These are phyloP conservation scores for Drosophila tristis DNA, from an alignment of 1,140 invertebrate genomes.

Conservation along the genomic window DNA sequence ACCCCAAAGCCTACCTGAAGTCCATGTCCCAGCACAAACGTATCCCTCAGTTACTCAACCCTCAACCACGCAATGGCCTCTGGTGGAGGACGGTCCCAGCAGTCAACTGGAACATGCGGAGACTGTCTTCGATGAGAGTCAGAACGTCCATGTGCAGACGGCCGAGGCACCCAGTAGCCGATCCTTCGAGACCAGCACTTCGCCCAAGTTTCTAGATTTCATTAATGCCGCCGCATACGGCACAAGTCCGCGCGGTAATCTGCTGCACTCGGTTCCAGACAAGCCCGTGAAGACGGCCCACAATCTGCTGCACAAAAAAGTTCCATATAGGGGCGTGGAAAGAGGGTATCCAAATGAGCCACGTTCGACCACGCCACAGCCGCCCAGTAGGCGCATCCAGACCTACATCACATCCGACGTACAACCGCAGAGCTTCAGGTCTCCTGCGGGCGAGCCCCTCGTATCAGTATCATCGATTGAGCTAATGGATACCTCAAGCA, in stretches of 20 bases:
- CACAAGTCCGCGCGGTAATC: slow-evolving; percentile 47
- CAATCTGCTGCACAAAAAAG: slow-evolving; percentile 21
- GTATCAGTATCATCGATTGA: slow-evolving; percentile 3
- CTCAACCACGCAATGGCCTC: slow-evolving; percentile 28
- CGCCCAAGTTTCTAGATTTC: slow-evolving; percentile 60
- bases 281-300: slow-evolving; percentile 6
- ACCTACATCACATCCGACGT: slow-evolving; percentile 73
- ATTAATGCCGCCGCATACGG: slow-evolving; percentile 70
- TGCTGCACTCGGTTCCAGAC: slow-evolving; percentile 32
- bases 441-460: slow-evolving; percentile 10
- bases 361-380: slow-evolving; percentile 15
- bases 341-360: slow-evolving; percentile 11
- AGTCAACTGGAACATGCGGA: slow-evolving; percentile 50
- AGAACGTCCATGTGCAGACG: slow-evolving; percentile 60
- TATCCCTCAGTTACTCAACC: slow-evolving; percentile 1
- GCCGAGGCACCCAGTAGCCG: slow-evolving; percentile 52
- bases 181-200: slow-evolving; percentile 53
- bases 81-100: slow-evolving; percentile 41
- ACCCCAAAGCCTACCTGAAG: too few species aligned
- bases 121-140: slow-evolving; percentile 69
- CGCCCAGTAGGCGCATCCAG: slow-evolving; percentile 67
- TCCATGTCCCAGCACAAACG: slow-evolving; percentile 1
- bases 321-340: background rate
- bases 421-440: slow-evolving; percentile 74
- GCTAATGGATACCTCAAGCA: slow-evolving; percentile 41